These are phyloP conservation scores for Chloroclysta siterata DNA, from an alignment of 2,888 invertebrate genomes.

Conservation along the genomic window DNA sequence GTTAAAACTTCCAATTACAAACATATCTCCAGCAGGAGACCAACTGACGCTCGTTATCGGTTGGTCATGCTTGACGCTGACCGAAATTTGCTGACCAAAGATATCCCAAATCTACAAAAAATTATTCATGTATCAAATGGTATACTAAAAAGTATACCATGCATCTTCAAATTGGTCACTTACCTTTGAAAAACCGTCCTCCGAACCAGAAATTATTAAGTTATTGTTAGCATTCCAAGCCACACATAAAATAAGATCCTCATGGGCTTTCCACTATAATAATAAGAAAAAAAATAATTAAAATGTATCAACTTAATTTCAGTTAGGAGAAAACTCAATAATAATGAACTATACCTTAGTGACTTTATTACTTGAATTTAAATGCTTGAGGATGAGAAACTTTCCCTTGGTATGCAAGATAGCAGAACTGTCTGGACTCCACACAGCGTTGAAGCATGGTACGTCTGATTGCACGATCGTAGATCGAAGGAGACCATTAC, in stretches of 20 bases:
- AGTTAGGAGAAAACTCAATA: not conserved
- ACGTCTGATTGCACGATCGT: conserved; percentile 92
- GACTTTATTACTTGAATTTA: conserved; percentile 90
- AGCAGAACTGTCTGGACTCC: conserved; percentile 90
- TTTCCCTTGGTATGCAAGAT: conserved; percentile 89
- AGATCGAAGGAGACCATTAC: conserved; percentile 96
- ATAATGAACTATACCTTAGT: conserved; percentile 81
- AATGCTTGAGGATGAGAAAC: conserved; percentile 87
- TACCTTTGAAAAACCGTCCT: conserved; percentile 95
- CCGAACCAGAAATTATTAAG: conserved; percentile 96
- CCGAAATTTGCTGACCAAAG: conserved; percentile 94
- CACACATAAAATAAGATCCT: conserved; percentile 94
- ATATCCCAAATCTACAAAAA: conserved; percentile 92
- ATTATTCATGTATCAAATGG: not conserved
- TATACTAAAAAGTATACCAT: not conserved
- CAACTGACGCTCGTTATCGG: conserved; percentile 96
- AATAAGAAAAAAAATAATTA: not conserved
- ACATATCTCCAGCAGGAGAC: conserved; percentile 95
- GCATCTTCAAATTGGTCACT: not conserved
- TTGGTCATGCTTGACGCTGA: conserved; percentile 93
- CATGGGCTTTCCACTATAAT: conserved; percentile 97
- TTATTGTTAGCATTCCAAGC: conserved; percentile 98
- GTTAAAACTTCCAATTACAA: conserved; percentile 97
- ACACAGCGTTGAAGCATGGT: conserved; percentile 93
- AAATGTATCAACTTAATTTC: not conserved